These are phyloP conservation scores for Pycnomerus fuliginosus DNA, from an alignment of 2,888 invertebrate species.

Conservation along the genomic window DNA sequence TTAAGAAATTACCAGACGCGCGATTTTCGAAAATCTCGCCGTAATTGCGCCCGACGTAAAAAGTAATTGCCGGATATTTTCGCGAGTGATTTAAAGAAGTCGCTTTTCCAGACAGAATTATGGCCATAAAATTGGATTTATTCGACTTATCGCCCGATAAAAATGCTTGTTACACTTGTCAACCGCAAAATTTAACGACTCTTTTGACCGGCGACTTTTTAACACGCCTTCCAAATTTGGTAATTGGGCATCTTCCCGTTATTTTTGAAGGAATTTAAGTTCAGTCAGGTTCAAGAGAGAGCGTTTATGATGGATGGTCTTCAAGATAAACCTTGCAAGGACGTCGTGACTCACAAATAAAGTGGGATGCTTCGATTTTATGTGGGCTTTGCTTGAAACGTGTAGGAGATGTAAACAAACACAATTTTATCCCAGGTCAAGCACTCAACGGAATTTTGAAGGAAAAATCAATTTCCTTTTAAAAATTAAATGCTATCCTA, in stretches of 20 bases:
- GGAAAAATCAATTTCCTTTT: no score
- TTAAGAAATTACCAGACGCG: slow-evolving; percentile 12
- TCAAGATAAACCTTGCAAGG: slow-evolving; percentile 18
- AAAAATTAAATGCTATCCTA: no score
- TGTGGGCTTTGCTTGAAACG: slow-evolving; percentile 9
- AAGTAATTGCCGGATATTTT: slow-evolving; percentile 10
- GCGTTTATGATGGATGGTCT: no score
- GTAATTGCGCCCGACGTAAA: slow-evolving; percentile 5
- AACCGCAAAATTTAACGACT: slow-evolving; percentile 10
- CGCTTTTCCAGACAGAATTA: slow-evolving; percentile 8
- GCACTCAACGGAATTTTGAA: no score
- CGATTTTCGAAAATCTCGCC: slow-evolving; percentile 8
- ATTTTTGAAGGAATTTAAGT: no score
- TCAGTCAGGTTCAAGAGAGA: no score
- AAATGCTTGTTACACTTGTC: slow-evolving; percentile 16
- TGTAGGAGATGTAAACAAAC: slow-evolving; percentile 14
- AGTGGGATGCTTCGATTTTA: slow-evolving; percentile 11
- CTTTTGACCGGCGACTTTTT: slow-evolving; percentile 11
- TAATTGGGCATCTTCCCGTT: no score
- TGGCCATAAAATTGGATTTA: slow-evolving; percentile 13
- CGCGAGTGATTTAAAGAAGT: slow-evolving; percentile 15
- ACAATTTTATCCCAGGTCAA: slow-evolving; percentile 10
- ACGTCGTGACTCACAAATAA: slow-evolving; percentile 9
- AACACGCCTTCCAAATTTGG: slow-evolving; percentile 4
- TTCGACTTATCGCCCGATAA: slow-evolving; percentile 11